Base-by-base conservation (phyloP, 2,888 invertebrate species). In the Metellina segmentata region DNA sequence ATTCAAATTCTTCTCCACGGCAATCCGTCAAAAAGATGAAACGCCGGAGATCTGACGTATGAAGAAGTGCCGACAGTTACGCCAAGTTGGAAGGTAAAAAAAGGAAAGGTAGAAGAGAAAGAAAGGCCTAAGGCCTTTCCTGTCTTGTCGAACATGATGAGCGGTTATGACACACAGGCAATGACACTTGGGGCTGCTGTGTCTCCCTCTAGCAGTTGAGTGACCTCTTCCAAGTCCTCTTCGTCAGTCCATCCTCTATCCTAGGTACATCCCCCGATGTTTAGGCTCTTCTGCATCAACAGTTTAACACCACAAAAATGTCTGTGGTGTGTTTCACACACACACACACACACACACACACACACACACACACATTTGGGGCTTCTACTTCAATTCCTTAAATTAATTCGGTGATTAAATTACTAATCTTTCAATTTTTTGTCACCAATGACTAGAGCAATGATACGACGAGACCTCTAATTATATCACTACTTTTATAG, bases 61-160 rank as follows among this genome's bases (percentile, higher is more conserved):
- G 53, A 70, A 11, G 11, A 81, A 70, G 81, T 70, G 81, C 69
- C 69, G 69, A 70, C 48, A 81, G 81, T n/a, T 79, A 34, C 34
- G 34, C 34, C 34, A 34, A 34, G 34, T 8, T 16, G 20, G 49
- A 77, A 34, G 78, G n/a, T 51, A 52, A 9, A 52, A 19, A 75
- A 75, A 34, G 74, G 11, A 79, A 79, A 20, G 53, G 19, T 61
- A 48, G 71, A 13, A n/a, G 52, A 49, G n/a, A 13, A 72, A 49
- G 11, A 85, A 74, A 19, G 72, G 79, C 72, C 87, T 71, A 52
- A n/a, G 78, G 53, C 51, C 85, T 85, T 85, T 85, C 70, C 85
- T 85, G 77, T 79, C 87, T 78, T 87, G 79, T 72, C 87, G 87
- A 87, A 87, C 79, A 86, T 86, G 85, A 85, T 85, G 87, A 87